Evolutionary conservation across 2,113 vertebrate species (phyloP).

Genomic region (Sturnus vulgaris): DNA sequence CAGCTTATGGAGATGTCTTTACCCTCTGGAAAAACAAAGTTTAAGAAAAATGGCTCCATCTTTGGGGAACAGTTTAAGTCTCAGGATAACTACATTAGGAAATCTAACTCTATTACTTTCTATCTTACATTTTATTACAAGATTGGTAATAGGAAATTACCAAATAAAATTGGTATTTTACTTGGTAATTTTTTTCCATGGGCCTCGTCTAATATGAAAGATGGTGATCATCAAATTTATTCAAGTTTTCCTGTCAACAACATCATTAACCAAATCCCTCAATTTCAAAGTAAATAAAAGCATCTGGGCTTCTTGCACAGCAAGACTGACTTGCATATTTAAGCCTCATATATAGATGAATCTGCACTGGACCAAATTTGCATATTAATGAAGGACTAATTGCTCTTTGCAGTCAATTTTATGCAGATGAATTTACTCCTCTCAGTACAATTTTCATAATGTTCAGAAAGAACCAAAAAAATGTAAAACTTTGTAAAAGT

Average conservation of each 20-base stretch:
- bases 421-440: slow-evolving; percentile 74
- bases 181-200: slow-evolving; percentile 47
- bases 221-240: slow-evolving; percentile 71
- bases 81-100: slow-evolving; percentile 52
- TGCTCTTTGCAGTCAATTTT: slow-evolving; percentile 75
- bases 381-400: slow-evolving; percentile 79
- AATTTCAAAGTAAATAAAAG: slow-evolving; percentile 79
- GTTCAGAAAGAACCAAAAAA: slow-evolving; percentile 63
- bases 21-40: slow-evolving; percentile 62
- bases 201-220: slow-evolving; percentile 67
- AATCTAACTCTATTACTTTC: slow-evolving; percentile 61
- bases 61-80: slow-evolving; percentile 53
- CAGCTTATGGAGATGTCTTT: slow-evolving; percentile 52
- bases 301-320: slow-evolving; percentile 69
- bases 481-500: slow-evolving; percentile 49
- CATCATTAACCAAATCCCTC: slow-evolving; percentile 73
- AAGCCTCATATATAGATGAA: slow-evolving; percentile 68
- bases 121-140: slow-evolving; percentile 63
- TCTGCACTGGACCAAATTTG: slow-evolving; percentile 74
- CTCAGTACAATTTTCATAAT: slow-evolving; percentile 70
- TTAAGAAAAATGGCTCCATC: slow-evolving; percentile 57
- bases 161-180: slow-evolving; percentile 63
- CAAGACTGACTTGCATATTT: slow-evolving; percentile 71
- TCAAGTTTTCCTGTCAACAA: slow-evolving; percentile 74
- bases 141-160: slow-evolving; percentile 64